Evolutionary conservation across 2,797 vertebrate species (phyloP).

Genomic region (Zalophus californianus): DNA sequence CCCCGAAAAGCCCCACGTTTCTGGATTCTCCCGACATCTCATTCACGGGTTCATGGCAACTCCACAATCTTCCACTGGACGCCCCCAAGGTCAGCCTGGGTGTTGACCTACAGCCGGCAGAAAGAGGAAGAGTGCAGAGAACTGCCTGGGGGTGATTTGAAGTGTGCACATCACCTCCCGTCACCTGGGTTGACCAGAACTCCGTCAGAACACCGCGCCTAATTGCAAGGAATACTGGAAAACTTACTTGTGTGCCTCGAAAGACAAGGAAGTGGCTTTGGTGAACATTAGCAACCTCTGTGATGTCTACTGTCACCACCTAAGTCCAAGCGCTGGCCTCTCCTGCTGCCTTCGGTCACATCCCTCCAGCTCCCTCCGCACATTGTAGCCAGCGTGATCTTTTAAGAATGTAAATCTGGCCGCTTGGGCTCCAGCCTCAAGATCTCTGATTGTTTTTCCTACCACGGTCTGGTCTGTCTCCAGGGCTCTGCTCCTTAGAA

Average conservation of each 20-base stretch:
- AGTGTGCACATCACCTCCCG: background rate
- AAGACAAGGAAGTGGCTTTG: background rate
- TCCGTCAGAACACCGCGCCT: background rate
- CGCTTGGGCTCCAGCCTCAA: background rate
- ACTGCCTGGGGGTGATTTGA: too few species aligned
- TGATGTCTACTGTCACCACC: background rate
- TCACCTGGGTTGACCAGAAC: background rate
- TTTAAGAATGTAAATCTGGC: background rate
- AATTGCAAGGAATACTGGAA: background rate
- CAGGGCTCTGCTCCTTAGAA: background rate
- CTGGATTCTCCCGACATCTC: background rate
- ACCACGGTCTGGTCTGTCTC: background rate
- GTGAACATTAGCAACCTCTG: background rate
- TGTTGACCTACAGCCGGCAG: background rate
- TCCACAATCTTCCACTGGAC: background rate
- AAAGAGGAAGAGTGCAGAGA: background rate
- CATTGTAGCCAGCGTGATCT: accelerated
- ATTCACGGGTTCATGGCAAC: background rate
- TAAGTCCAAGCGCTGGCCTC: background rate
- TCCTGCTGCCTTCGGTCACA: background rate
- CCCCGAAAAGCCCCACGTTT: background rate
- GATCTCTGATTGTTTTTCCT: background rate
- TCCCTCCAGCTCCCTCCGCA: background rate
- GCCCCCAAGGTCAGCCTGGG: background rate
- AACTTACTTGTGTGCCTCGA: background rate